A percentile compares a stretch with the other conserved stretches of the same genome.
These are phyloP conservation scores for Allophyes oxyacanthae DNA, from an alignment of 2,888 invertebrate species.

Conservation along the genomic window DNA sequence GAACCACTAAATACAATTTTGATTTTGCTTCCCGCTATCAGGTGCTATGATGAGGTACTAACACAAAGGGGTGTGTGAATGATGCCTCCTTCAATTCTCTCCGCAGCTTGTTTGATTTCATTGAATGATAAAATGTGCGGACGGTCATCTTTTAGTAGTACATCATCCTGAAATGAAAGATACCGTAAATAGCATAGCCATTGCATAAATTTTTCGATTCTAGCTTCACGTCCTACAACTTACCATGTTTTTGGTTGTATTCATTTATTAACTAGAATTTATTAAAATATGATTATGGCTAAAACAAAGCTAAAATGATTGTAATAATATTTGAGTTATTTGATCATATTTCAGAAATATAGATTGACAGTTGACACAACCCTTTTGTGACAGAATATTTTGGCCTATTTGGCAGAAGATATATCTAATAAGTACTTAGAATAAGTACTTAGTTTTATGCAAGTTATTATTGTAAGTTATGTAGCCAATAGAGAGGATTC, in stretches of 20 bases:
- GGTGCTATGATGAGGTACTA: slow-evolving; percentile 52
- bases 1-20: no score
- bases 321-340: slow-evolving; percentile 5
- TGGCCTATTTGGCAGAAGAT: no score
- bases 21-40: no score
- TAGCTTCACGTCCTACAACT: neutral
- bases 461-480: no score
- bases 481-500: no score
- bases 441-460: no score
- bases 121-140: slow-evolving; percentile 73
- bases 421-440: no score
- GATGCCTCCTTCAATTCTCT: slow-evolving; percentile 78
- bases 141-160: slow-evolving; percentile 24
- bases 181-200: no score
- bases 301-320: slow-evolving; percentile 1
- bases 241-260: slow-evolving; percentile 22
- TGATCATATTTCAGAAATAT: slow-evolving; percentile 8
- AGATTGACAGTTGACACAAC: slow-evolving; percentile 1
- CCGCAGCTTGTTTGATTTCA: slow-evolving; percentile 81
- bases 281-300: no score
- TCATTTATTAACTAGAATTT: slow-evolving; percentile 29
- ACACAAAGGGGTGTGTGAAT: slow-evolving; percentile 86
- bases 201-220: neutral
- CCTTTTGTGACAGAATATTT: no score
- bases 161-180: slow-evolving; percentile 50